These are phyloP conservation scores for Peromyscus maniculatus DNA, from an alignment of 2,113 vertebrate species.

Conservation along the genomic window DNA sequence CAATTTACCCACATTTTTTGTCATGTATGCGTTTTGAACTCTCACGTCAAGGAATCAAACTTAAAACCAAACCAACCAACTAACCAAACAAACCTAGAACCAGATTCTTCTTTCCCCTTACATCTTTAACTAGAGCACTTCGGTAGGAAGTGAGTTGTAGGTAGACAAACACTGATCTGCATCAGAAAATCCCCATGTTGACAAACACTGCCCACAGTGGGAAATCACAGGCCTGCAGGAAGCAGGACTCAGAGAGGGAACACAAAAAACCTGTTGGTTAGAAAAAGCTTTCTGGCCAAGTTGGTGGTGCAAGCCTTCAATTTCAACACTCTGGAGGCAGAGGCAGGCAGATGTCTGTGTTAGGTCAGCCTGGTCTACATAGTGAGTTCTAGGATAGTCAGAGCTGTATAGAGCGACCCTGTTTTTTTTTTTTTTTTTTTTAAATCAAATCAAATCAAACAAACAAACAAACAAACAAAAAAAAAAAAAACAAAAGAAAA, in stretches of 20 bases:
- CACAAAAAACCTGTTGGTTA: too few relatives aligned
- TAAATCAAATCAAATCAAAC: background rate
- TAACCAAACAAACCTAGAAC: background rate
- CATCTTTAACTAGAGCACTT: background rate
- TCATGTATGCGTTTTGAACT: background rate
- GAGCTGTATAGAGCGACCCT: background rate
- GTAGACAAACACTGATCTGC: background rate
- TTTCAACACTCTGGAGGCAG: background rate
- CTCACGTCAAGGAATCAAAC: background rate
- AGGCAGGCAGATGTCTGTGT: background rate
- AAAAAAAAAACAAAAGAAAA: background rate
- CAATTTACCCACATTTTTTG: background rate
- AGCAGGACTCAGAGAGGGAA: background rate
- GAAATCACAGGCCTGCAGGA: background rate
- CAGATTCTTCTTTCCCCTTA: background rate
- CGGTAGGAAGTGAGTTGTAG: background rate
- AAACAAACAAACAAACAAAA: too few relatives aligned
- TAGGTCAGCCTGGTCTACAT: too few relatives aligned
- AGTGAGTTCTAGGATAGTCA: background rate
- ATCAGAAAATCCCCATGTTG: too few relatives aligned
- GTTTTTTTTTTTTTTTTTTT: background rate
- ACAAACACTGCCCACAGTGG: too few relatives aligned
- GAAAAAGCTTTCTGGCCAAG: background rate
- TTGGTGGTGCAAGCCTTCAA: background rate
- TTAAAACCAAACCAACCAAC: background rate